phyloP scores from a whole-genome alignment of 1,140 invertebrate species.

The Euura lappo region DNA sequence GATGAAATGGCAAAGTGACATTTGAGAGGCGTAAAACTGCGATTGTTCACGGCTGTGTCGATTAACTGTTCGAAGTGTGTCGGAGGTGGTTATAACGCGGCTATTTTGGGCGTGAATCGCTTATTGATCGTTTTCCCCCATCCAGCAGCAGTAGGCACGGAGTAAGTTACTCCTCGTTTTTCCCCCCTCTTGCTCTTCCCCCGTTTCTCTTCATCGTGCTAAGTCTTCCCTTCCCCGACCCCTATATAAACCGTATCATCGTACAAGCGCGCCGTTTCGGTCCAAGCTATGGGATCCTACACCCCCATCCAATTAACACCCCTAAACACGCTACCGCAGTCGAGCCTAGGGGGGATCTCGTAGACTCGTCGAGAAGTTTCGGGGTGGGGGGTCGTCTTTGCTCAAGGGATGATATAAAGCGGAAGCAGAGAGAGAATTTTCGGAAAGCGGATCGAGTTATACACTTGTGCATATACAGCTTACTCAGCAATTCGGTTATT shows the following conservation, averaged over 20 bases:
- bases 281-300: constrained; percentile 40
- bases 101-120: constrained; percentile 4
- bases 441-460: too few relatives aligned
- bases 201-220: not conserved
- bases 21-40: not conserved
- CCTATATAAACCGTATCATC: constrained; percentile 47
- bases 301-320: constrained; percentile 52
- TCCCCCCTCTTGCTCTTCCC: not conserved
- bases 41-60: not conserved
- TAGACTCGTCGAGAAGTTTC: not conserved
- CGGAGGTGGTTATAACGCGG: not conserved
- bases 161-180: constrained; percentile 2
- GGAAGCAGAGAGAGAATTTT: too few relatives aligned
- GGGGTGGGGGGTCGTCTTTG: not conserved
- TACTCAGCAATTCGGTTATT: too few relatives aligned
- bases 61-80: too few relatives aligned
- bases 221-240: not conserved
- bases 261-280: constrained; percentile 1
- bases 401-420: too few relatives aligned
- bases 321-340: constrained; percentile 45
- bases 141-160: not conserved
- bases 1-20: not conserved
- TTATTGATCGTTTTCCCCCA: not conserved
- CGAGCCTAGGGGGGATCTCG: not conserved
- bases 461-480: too few relatives aligned